Evolutionary conservation across 2,797 vertebrate species (phyloP).

Genomic region (Chelon labrosus): DNA sequence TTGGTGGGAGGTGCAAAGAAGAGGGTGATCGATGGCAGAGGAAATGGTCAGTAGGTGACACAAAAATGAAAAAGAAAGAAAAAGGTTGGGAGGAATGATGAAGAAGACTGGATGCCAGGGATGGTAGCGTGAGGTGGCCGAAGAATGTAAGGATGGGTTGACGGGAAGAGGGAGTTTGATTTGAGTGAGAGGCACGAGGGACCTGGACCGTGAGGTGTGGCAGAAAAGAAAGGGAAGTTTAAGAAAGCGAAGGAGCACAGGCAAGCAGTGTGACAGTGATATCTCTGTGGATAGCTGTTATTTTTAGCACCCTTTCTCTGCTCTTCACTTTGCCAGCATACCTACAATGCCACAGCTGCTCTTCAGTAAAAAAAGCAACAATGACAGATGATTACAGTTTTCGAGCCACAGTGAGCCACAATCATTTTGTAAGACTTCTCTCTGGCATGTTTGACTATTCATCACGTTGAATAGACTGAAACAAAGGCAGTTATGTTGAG

Average conservation of each 20-base stretch:
- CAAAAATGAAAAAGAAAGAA: neutral
- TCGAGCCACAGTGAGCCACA: slow-evolving; percentile 13
- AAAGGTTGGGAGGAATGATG: neutral
- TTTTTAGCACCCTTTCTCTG: slow-evolving; percentile 67
- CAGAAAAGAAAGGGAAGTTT: slow-evolving; percentile 32
- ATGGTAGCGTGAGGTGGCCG: slow-evolving; percentile 1
- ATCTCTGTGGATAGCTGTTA: slow-evolving; percentile 68
- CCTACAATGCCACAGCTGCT: slow-evolving; percentile 64
- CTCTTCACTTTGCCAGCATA: slow-evolving; percentile 45
- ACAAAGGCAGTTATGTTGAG: neutral
- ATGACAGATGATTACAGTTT: slow-evolving; percentile 54
- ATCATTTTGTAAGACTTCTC: slow-evolving; percentile 22
- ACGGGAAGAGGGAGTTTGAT: slow-evolving; percentile 25
- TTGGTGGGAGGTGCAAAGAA: slow-evolving; percentile 2
- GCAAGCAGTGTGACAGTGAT: slow-evolving; percentile 57
- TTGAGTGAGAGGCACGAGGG: slow-evolving; percentile 19
- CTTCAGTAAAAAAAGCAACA: slow-evolving; percentile 40
- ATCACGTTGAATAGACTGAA: slow-evolving; percentile 17
- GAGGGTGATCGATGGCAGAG: slow-evolving; percentile 19
- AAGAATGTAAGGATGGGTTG: slow-evolving; percentile 12
- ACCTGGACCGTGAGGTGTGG: slow-evolving; percentile 50
- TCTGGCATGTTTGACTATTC: slow-evolving; percentile 27
- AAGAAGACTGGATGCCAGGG: slow-evolving; percentile 11
- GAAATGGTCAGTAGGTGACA: slow-evolving; percentile 47
- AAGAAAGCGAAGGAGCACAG: slow-evolving; percentile 43